Percentiles rank a stretch among this genome's conserved stretches.
Evolutionary conservation across 2,113 vertebrate genomes (phyloP).

Genomic region (Sterna hirundo): DNA sequence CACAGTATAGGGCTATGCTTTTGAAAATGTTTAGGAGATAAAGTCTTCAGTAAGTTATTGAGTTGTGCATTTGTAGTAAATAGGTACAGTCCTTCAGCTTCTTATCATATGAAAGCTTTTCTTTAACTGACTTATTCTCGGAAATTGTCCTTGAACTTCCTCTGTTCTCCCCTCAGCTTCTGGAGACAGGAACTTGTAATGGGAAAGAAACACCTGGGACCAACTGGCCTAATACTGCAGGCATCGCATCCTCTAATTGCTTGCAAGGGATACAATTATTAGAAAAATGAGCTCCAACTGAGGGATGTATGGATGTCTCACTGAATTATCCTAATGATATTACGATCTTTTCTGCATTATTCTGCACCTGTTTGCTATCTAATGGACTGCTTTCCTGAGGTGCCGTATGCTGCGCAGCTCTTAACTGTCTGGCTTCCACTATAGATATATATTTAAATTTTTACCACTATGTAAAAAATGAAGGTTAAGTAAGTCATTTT

Average conservation of each 20-base stretch:
- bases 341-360: background rate
- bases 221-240: background rate
- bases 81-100: background rate
- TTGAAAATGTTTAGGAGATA: background rate
- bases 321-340: background rate
- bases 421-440: background rate
- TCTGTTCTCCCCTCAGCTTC: background rate
- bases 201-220: constrained; percentile 13
- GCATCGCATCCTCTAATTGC: background rate
- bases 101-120: background rate
- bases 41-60: background rate
- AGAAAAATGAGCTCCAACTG: background rate
- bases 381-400: background rate
- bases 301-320: background rate
- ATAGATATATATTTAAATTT: background rate
- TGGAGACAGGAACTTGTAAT: background rate
- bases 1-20: background rate
- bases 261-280: background rate
- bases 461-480: background rate
- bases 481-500: background rate
- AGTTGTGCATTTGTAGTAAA: background rate
- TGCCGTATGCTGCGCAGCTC: background rate
- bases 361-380: background rate
- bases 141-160: background rate
- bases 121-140: background rate